phyloP scores from a whole-genome alignment of 2,113 vertebrate genomes.

The Rhinolophus sinicus region DNA sequence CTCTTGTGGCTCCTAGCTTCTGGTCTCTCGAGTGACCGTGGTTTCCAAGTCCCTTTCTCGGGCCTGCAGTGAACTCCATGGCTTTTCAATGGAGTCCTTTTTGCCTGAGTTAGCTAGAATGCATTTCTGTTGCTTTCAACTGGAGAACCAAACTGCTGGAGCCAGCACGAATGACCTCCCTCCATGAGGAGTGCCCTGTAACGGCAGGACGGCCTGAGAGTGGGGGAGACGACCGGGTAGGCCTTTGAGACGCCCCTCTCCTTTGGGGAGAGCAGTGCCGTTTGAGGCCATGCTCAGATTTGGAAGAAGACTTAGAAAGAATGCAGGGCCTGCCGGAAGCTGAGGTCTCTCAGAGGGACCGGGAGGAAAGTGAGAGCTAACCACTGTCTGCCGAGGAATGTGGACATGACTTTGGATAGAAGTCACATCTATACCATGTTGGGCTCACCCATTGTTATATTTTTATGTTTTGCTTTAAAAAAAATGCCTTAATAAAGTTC shows the following conservation, averaged over 20 bases:
- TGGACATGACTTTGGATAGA: fast-evolving
- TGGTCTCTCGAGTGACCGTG: not conserved
- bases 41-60: not conserved
- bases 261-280: not conserved
- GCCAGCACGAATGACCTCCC: not conserved
- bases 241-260: not conserved
- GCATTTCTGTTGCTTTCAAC: not conserved
- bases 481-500: not conserved
- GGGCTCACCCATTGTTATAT: not conserved
- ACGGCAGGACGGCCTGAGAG: not conserved
- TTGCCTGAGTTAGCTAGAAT: not conserved
- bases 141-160: not conserved
- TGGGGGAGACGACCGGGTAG: not conserved
- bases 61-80: not conserved
- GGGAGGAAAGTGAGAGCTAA: too few relatives aligned
- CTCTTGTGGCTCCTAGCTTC: not conserved
- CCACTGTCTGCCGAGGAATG: not conserved
- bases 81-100: not conserved
- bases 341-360: not conserved
- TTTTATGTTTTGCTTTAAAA: not conserved
- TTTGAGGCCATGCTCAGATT: not conserved
- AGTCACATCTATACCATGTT: not conserved
- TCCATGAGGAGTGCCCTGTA: fast-evolving
- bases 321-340: not conserved
- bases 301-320: not conserved